Evolutionary conservation across 2,797 vertebrate species (phyloP), one percentile per base, ranked within the genome.

Genomic region (Nyctalus aviator): DNA sequence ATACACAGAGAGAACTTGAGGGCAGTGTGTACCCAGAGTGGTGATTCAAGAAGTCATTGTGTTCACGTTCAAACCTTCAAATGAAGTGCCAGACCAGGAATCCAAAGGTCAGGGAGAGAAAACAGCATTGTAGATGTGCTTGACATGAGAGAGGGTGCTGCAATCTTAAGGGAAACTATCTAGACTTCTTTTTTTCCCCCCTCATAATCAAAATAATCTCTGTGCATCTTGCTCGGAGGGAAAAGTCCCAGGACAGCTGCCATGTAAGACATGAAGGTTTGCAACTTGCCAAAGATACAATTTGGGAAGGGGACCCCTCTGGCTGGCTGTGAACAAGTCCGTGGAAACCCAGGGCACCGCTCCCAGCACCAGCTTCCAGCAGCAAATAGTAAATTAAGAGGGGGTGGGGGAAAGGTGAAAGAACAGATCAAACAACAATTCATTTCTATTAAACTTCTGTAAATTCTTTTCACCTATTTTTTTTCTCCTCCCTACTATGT

Each of bases 171-270:
- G 62, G 78, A 89, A 93, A 91, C 88, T 64, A 79, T 73, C 59
- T 48, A 84, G 88, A 35, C n/a, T 71, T 69, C 53, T 46, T 55
- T 55, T 64, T 79, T 41, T 48, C 21, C n/a, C n/a, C n/a, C n/a
- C n/a, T 85, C 55, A 64, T 71, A 66, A 77, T 88, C 83, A 93
- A 84, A 94, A 89, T 50, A 64, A 44, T 41, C 35, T 93, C 73
- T 66, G 44, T 75, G 86, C 83, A 68, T 78, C 23, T 84, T 84
- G 64, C 59, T 62, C 27, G n/a, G 21, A 23, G 23, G 13, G 21
- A 59, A 69, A 94, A 90, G 71, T 76, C 71, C 44, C 59, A n/a
- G 10, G 30, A 48, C 20, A 35, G 50, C 85, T 86, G 55, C 41
- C 23, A 35, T 3, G 3, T 62, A 68, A 92, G 78, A 85, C 41